Evolutionary conservation across 2,113 vertebrate species (phyloP).

Genomic region (Nyctereutes procyonoides): DNA sequence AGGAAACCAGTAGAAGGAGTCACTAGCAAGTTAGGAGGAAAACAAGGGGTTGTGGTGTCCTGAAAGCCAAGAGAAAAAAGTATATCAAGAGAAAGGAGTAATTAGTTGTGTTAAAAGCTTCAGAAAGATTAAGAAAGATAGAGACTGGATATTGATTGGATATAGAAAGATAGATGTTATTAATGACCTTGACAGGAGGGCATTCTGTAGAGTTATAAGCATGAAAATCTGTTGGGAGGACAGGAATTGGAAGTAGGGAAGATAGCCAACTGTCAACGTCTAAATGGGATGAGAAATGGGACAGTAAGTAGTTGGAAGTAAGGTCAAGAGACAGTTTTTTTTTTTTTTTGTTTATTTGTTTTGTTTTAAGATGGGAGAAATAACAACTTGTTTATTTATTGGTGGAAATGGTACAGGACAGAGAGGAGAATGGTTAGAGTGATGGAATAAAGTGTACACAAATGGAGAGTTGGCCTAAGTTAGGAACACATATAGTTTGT

Average conservation of each 20-base stretch:
- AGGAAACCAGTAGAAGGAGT: background rate
- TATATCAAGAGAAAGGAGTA: background rate
- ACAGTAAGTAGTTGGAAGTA: background rate
- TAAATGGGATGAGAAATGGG: background rate
- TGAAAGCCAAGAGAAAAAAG: slow-evolving; percentile 1
- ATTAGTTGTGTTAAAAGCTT: background rate
- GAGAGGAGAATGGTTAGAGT: background rate
- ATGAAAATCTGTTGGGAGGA: background rate
- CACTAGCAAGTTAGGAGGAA: background rate
- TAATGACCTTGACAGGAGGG: background rate
- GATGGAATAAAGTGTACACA: background rate
- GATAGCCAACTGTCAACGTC: background rate
- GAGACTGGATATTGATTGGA: background rate
- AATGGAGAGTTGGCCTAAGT: background rate
- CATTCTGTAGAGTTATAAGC: background rate
- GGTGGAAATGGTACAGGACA: background rate
- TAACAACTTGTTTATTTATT: background rate
- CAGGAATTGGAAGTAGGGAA: background rate
- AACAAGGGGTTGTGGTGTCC: background rate
- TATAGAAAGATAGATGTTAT: background rate
- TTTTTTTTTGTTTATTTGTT: no score
- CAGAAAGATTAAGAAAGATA: background rate
- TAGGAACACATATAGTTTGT: background rate
- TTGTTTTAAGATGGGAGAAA: background rate
- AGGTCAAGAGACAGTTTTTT: background rate